These are phyloP conservation scores for Scolopax mira DNA, from an alignment of 2,113 vertebrate genomes.

Conservation along the genomic window DNA sequence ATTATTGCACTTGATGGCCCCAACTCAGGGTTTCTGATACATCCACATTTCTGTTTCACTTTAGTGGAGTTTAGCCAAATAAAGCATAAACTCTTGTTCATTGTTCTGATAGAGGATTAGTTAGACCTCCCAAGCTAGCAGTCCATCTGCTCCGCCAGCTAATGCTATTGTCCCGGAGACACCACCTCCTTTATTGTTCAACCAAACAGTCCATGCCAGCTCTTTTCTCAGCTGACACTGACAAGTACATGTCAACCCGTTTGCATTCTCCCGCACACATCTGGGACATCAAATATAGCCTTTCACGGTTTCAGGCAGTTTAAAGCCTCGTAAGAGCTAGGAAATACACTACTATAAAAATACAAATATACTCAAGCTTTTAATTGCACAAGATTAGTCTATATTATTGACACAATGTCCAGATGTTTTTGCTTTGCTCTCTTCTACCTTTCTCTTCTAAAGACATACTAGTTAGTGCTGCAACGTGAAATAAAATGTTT, in stretches of 20 bases:
- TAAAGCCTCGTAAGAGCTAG: background rate
- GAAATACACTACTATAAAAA: background rate
- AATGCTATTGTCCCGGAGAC: constrained; percentile 49
- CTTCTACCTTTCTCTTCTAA: background rate
- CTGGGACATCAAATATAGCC: constrained; percentile 41
- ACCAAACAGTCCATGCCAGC: constrained; percentile 1
- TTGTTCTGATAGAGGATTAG: constrained; percentile 33
- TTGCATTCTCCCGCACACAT: constrained; percentile 33
- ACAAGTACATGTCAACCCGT: constrained; percentile 46
- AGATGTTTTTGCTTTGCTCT: background rate
- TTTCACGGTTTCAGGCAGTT: constrained; percentile 19
- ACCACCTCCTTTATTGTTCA: constrained; percentile 64
- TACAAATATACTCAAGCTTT: background rate
- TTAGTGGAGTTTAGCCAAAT: background rate
- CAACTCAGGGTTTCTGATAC: background rate
- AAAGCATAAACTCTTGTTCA: constrained; percentile 39
- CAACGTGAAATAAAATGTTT: background rate
- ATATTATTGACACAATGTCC: background rate
- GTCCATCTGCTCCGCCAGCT: constrained; percentile 60
- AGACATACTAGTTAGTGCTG: background rate
- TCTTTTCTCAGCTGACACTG: constrained; percentile 55
- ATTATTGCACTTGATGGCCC: background rate
- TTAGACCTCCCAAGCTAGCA: constrained; percentile 49
- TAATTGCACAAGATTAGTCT: background rate
- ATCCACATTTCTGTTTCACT: background rate